Evolutionary conservation across 2,113 vertebrate genomes (phyloP).

Genomic region (Antechinus flavipes): DNA sequence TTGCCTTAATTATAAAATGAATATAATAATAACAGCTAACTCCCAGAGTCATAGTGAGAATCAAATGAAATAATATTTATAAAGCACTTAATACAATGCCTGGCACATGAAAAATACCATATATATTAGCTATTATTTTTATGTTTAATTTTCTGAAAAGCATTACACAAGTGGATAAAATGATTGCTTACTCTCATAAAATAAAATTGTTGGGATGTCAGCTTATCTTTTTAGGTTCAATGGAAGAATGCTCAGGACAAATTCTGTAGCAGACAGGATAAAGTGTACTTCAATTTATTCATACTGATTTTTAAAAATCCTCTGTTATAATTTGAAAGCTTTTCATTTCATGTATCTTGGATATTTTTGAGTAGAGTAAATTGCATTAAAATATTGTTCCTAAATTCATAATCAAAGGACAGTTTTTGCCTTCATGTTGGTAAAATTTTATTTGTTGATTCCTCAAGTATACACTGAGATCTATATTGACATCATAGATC

Average conservation of each 20-base stretch:
- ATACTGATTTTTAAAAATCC: neutral
- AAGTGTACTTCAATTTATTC: neutral
- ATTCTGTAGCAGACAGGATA: neutral
- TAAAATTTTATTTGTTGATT: neutral
- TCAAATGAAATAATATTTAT: neutral
- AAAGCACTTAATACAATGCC: neutral
- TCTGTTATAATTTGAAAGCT: neutral
- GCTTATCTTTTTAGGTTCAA: neutral
- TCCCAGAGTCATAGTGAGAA: neutral
- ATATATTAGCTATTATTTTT: neutral
- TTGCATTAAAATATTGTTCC: neutral
- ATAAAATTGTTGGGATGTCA: neutral
- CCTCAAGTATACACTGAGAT: neutral
- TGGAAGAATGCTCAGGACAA: neutral
- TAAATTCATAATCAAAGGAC: neutral
- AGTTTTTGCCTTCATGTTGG: neutral
- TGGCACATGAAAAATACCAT: neutral
- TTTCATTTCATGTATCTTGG: neutral
- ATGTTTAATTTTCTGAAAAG: neutral
- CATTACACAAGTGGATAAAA: neutral
- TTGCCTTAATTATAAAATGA: neutral
- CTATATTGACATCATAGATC: neutral
- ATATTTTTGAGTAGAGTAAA: neutral
- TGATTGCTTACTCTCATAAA: neutral
- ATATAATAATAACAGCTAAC: neutral